Evolutionary conservation across 2,888 invertebrate genomes (phyloP).

Genomic region (Drosophila rellima): DNA sequence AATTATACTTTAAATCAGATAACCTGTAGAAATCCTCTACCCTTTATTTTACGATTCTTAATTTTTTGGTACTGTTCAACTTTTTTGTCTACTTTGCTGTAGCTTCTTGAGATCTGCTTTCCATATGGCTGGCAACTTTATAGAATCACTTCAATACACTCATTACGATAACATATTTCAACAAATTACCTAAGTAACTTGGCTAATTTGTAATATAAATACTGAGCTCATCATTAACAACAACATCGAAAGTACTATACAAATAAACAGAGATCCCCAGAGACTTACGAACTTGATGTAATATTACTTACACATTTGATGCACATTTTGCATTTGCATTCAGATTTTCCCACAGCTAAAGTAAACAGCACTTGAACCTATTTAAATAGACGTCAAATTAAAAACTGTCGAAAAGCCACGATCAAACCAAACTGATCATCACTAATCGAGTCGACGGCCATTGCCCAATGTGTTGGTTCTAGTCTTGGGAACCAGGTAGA

Average conservation of each 20-base stretch:
- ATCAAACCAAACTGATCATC: conserved; percentile 69
- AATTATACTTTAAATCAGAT: neutral
- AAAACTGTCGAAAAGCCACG: conserved; percentile 75
- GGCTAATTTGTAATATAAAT: conserved; percentile 58
- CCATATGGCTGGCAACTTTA: conserved; percentile 32
- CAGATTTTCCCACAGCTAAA: conserved; percentile 70
- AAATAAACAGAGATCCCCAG: conserved; percentile 51
- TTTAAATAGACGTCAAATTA: conserved; percentile 71
- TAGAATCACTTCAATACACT: conserved; percentile 10
- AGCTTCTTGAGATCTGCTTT: conserved; percentile 12
- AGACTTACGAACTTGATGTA: conserved; percentile 54
- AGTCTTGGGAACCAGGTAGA: conserved; percentile 42
- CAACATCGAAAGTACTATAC: conserved; percentile 1
- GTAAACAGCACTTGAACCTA: conserved; percentile 70
- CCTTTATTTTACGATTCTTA: neutral
- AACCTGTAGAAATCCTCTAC: neutral
- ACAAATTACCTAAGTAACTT: conserved; percentile 49
- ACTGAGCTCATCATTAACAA: conserved; percentile 19
- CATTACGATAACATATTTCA: conserved; percentile 17
- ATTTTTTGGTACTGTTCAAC: neutral
- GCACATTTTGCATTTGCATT: conserved; percentile 60
- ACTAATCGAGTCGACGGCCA: conserved; percentile 59
- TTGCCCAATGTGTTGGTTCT: conserved; percentile 27
- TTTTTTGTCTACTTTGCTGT: neutral
- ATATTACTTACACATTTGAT: conserved; percentile 59